phyloP scores from a whole-genome alignment of 1,140 invertebrate genomes.

The Daktulosphaira vitifoliae region DNA sequence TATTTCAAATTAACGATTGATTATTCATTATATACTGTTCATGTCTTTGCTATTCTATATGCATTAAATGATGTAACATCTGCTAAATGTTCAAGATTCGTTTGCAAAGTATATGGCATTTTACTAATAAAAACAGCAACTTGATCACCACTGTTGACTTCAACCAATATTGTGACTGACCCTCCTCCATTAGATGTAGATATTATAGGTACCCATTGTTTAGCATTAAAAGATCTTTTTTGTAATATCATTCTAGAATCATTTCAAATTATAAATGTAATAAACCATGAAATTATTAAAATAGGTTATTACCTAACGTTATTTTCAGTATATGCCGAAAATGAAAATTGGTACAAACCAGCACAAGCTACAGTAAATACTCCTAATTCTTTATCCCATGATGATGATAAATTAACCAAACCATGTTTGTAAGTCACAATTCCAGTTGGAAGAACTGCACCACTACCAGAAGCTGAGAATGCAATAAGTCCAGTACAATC shows the following conservation, averaged over 20 bases:
- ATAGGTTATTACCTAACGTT: background rate
- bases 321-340: constrained; percentile 7
- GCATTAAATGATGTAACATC: constrained; percentile 12
- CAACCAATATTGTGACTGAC: constrained; percentile 8
- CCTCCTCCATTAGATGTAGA: constrained; percentile 3
- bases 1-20: too few relatives aligned
- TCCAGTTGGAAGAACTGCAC: background rate
- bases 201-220: constrained; percentile 15
- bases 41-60: constrained; percentile 17
- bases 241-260: constrained; percentile 10
- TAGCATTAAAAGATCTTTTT: constrained; percentile 7
- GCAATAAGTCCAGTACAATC: constrained; percentile 4
- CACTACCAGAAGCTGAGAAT: constrained; percentile 2
- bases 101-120: background rate
- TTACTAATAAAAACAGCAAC: constrained; percentile 4
- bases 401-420: background rate
- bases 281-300: background rate
- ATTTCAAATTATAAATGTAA: too few relatives aligned
- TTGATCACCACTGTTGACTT: background rate
- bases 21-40: too few relatives aligned
- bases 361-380: constrained; percentile 8
- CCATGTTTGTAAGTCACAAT: background rate
- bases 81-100: background rate
- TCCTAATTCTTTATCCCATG: constrained; percentile 14
- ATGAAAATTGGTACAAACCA: constrained; percentile 17